These are phyloP conservation scores for Cheirogaleus major DNA, from an alignment of 2,797 vertebrate genomes.

Conservation along the genomic window DNA sequence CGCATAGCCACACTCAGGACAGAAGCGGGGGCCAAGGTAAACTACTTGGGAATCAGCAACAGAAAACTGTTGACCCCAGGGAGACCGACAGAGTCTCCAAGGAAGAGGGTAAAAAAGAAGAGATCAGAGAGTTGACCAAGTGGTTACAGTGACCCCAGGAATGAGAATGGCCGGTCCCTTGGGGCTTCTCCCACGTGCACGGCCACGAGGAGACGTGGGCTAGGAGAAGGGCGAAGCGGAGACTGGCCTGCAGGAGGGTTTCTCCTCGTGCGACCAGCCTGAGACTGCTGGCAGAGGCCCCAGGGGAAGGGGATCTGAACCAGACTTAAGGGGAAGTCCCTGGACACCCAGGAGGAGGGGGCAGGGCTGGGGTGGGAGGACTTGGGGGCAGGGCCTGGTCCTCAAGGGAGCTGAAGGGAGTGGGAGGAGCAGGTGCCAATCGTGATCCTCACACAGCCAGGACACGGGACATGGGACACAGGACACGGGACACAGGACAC, in stretches of 20 bases:
- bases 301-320: background rate
- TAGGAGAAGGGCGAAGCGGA: background rate
- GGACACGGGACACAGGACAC: too few species aligned
- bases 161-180: background rate
- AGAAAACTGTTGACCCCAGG: background rate
- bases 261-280: background rate
- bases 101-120: background rate
- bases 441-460: accelerated
- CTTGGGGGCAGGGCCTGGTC: too few species aligned
- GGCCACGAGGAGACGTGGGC: background rate
- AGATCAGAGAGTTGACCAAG: background rate
- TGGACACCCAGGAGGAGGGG: background rate
- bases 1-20: background rate
- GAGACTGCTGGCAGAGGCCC: background rate
- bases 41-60: background rate
- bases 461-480: too few species aligned
- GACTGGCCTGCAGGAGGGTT: background rate
- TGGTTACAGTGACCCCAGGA: background rate
- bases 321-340: background rate
- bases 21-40: background rate
- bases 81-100: background rate
- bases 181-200: background rate
- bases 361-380: accelerated
- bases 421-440: background rate
- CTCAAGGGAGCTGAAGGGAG: background rate